Base-by-base conservation (phyloP, 2,797 vertebrate genomes). In the Selene dorsalis region DNA sequence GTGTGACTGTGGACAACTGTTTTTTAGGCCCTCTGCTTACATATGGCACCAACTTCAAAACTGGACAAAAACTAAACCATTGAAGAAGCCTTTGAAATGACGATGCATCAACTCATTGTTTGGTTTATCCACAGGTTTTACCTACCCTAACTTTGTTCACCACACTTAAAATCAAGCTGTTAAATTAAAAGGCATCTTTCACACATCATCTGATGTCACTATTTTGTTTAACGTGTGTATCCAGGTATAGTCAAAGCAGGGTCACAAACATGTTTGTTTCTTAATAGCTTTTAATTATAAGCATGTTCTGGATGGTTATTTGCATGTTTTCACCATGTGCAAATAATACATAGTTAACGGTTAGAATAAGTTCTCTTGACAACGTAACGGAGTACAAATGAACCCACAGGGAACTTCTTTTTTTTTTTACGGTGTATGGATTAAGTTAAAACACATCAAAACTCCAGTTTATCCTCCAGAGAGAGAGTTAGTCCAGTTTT, bases 11-110 rank as follows among this genome's bases (percentile, higher is more conserved):
- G 94, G 95, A 57, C 91, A 77, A 55, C 41, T 73, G 3, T 96
- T 96, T 82, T 63, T 80, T 2, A 88, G 94, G 68, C 94, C 95
- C 1, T 93, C 94, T 0, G 93, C 94, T 32, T 93, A 90, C 62
- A 93, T 95, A 80, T 95, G 94, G 94, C 95, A 95, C 72, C 92
- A 93, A 80, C 88, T 96, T 59, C 83, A 74, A 87, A 94, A 91
- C 73, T 28, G 75, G 78, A 67, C 69, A 72, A 83, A 86, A 87
- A 72, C 26, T 1, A 70, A 87, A 70, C 28, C 14, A 9, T 48
- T 50, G 26, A 88, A 79, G 20, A 82, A 77, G 20, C 20, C 26
- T 4, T 32, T 41, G 6, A 73, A 70, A 74, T 82, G 59, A 79
- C 18, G 1, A 58, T 17, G 41, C 13, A 53, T 35, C 1, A 16